Evolutionary conservation across 2,113 vertebrate genomes (phyloP), one percentile per base, ranked within the genome.

Genomic region (Salvelinus fontinalis): DNA sequence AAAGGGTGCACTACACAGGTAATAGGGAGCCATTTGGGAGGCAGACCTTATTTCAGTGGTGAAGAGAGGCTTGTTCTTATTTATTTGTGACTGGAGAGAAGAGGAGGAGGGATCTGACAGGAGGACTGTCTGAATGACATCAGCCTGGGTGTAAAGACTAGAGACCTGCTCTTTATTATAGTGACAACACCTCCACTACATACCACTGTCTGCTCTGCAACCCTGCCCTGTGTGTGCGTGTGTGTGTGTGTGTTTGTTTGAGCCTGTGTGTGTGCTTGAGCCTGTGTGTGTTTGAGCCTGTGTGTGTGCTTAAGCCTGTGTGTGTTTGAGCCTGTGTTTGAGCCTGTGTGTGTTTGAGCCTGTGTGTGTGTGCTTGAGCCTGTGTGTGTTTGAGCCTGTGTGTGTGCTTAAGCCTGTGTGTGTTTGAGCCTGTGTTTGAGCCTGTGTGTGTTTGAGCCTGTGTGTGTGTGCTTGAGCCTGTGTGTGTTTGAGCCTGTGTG

Each of bases 141-240:
- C 74, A 75, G 60, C 79, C 76, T 69, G 68, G 66, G 76, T 39
- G 5, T 51, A 57, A 68, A 70, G 75, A 76, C 68, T 29, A 69
- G 76, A 66, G 71, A 70, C 75, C 67, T n/a, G 20, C 64, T 49
- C 62, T 83, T 68, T 48, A 78, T 80, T 79, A 83, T 73, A 26
- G n/a, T 70, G 82, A 75, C 78, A 83, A 83, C 75, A 75, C 27
- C 18, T 11, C 22, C 59, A 20, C 65, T 48, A 16, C 67, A 54
- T 62, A 49, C n/a, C 66, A 49, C 70, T 59, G 6, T 65, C 51
- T 48, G 66, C 6, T 18, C 27, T 74, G 44, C 12, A 48, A 54
- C 51, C 24, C 11, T 77, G 70, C 26, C 65, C 4, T n/a, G 1
- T 51, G 3, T 29, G 20, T 71, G 26, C 51, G 67, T 27, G 34